A percentile compares a stretch with the other conserved stretches of the same genome.
phyloP scores from a whole-genome alignment of 2,888 invertebrate genomes.

The Pachymerium ferrugineum region DNA sequence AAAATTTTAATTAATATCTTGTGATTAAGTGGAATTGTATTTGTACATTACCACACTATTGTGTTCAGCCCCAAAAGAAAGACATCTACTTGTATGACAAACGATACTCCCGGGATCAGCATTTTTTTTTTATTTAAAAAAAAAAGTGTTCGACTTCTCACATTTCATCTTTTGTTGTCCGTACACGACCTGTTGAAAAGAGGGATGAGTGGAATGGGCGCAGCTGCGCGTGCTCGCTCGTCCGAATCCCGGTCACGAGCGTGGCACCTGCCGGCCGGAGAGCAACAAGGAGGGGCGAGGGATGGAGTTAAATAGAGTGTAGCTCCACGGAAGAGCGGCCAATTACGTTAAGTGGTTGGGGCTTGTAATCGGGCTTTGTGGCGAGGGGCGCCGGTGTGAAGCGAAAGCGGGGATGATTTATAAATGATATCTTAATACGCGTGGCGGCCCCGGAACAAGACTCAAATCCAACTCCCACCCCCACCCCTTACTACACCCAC shows the following conservation, averaged over 20 bases:
- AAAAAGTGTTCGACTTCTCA: background rate
- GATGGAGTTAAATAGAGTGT: conserved; percentile 36
- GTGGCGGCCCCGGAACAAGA: conserved; percentile 29
- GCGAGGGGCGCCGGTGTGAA: conserved; percentile 25
- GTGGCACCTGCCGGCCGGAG: conserved; percentile 14
- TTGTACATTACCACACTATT: too few relatives aligned
- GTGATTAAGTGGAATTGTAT: too few relatives aligned
- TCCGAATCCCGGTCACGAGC: background rate
- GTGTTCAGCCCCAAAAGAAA: too few relatives aligned
- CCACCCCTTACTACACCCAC: background rate
- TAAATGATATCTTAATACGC: conserved; percentile 33
- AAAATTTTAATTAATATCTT: too few relatives aligned
- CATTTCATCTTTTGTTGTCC: conserved; percentile 14
- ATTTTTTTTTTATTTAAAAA: too few relatives aligned
- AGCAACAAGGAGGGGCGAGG: background rate
- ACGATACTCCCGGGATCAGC: background rate
- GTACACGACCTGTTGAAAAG: background rate
- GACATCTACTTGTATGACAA: background rate
- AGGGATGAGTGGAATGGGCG: background rate
- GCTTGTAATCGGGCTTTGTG: conserved; percentile 34
- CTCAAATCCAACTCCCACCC: background rate
- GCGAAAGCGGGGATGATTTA: conserved; percentile 29
- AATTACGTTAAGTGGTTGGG: conserved; percentile 37
- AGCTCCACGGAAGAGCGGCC: conserved; percentile 35
- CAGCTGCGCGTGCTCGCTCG: background rate